These are phyloP conservation scores for Campylomormyrus numenius DNA, from an alignment of 2,113 vertebrate species.

Conservation along the genomic window DNA sequence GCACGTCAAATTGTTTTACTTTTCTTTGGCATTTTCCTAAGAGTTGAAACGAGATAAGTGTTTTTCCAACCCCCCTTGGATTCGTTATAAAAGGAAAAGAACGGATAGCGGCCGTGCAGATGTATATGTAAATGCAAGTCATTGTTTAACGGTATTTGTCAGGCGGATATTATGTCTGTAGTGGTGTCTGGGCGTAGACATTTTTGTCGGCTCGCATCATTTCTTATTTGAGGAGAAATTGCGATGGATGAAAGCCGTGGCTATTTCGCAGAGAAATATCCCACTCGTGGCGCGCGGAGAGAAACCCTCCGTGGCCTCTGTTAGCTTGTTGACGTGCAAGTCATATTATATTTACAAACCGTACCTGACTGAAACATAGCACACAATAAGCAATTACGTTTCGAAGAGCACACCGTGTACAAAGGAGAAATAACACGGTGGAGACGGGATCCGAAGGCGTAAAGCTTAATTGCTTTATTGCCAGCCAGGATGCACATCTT, in stretches of 20 bases:
- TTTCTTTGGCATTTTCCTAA: slow-evolving; percentile 44
- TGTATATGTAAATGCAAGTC: slow-evolving; percentile 49
- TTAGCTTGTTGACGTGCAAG: slow-evolving; percentile 6
- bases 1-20: slow-evolving; percentile 37
- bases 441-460: background rate
- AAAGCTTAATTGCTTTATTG: background rate
- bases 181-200: slow-evolving; percentile 69
- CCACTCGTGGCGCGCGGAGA: background rate
- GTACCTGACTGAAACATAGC: slow-evolving; percentile 8
- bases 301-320: background rate
- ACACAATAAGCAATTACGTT: slow-evolving; percentile 15
- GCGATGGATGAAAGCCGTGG: slow-evolving; percentile 46
- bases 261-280: slow-evolving; percentile 22
- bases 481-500: slow-evolving; percentile 5
- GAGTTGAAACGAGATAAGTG: slow-evolving; percentile 50
- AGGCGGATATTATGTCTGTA: slow-evolving; percentile 71
- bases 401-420: background rate
- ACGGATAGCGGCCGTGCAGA: slow-evolving; percentile 47
- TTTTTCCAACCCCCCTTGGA: slow-evolving; percentile 43
- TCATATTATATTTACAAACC: slow-evolving; percentile 8
- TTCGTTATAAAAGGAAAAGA: slow-evolving; percentile 48
- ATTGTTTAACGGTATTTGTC: slow-evolving; percentile 64
- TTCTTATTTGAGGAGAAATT: slow-evolving; percentile 57
- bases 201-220: slow-evolving; percentile 64
- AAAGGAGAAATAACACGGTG: slow-evolving; percentile 7